These are phyloP conservation scores for Pampusana beccarii DNA, from an alignment of 2,113 vertebrate genomes.

Conservation along the genomic window DNA sequence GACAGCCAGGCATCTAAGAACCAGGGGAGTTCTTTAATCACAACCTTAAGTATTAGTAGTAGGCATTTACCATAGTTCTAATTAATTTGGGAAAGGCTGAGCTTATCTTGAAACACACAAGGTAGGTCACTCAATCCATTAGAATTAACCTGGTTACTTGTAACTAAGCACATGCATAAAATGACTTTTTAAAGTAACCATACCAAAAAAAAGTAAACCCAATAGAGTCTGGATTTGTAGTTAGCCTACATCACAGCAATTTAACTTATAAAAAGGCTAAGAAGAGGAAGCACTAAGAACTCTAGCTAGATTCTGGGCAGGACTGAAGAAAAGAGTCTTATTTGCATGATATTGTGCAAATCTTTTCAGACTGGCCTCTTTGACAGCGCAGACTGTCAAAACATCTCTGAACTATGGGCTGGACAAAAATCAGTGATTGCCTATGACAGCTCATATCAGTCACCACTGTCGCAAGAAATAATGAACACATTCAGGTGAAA, in stretches of 20 bases:
- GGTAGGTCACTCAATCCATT: neutral
- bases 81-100: conserved; percentile 1
- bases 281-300: neutral
- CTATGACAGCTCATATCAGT: neutral
- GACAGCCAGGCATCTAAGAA: neutral
- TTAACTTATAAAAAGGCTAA: neutral
- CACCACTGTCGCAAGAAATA: neutral
- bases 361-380: neutral
- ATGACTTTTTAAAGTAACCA: neutral
- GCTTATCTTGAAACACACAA: neutral
- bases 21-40: neutral
- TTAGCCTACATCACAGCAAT: neutral
- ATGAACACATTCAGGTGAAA: neutral
- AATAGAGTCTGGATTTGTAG: neutral
- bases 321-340: neutral
- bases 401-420: neutral
- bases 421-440: neutral
- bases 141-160: conserved; percentile 18
- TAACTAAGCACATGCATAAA: neutral
- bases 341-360: neutral
- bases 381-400: neutral
- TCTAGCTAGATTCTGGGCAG: neutral
- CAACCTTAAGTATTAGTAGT: neutral
- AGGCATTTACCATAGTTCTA: neutral
- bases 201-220: neutral